Evolutionary conservation across 2,797 vertebrate species (phyloP).

Genomic region (Pteropus rufus): DNA sequence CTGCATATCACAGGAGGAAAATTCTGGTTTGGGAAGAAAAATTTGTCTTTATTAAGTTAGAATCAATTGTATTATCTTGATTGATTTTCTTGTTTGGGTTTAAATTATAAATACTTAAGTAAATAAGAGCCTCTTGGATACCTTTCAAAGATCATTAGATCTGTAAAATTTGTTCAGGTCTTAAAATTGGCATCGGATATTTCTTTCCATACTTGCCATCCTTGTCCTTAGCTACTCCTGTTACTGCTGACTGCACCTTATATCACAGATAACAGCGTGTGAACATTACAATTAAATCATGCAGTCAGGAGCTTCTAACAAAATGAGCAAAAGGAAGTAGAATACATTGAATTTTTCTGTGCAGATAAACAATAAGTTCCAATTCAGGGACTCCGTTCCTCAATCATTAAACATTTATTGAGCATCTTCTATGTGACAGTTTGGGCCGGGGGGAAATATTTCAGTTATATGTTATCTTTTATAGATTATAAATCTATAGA

Average conservation of each 20-base stretch:
- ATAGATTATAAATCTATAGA: background rate
- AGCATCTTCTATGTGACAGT: background rate
- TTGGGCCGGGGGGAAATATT: background rate
- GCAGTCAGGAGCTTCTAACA: background rate
- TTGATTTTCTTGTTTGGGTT: constrained; percentile 42
- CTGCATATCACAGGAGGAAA: constrained; percentile 15
- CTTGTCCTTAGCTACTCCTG: background rate
- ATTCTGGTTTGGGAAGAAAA: background rate
- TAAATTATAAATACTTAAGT: background rate
- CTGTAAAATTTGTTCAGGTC: background rate
- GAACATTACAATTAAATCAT: background rate
- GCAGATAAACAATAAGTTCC: background rate
- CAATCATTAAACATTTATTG: background rate
- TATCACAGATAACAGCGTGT: background rate
- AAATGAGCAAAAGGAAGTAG: background rate
- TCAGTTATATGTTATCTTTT: constrained; percentile 10
- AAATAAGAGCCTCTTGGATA: constrained; percentile 12
- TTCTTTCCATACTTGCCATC: background rate
- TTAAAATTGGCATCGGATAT: background rate
- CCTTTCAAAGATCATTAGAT: constrained; percentile 33
- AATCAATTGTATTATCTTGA: constrained; percentile 7
- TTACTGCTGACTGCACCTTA: background rate
- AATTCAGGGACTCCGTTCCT: background rate
- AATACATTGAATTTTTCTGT: background rate
- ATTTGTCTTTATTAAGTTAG: constrained; percentile 5